These are phyloP conservation scores for Clitarchus hookeri DNA, from an alignment of 2,888 invertebrate species.

Conservation along the genomic window DNA sequence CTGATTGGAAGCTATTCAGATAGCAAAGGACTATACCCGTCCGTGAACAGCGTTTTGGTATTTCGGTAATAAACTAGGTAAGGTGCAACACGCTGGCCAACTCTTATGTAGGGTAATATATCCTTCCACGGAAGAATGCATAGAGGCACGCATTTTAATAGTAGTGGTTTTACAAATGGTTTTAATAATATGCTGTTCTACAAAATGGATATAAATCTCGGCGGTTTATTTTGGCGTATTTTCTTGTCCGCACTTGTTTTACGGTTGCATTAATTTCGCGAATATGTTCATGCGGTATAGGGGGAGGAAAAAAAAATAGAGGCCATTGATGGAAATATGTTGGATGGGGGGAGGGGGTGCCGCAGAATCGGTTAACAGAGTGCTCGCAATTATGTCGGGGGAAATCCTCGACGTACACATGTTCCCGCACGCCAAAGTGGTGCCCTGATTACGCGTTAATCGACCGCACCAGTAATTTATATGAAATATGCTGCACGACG, in stretches of 20 bases:
- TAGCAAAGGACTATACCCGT: no score
- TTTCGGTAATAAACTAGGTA: no score
- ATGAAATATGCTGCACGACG: neutral
- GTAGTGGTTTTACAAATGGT: no score
- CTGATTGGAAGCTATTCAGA: no score
- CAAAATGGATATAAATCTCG: no score
- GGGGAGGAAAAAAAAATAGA: neutral
- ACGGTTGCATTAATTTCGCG: neutral
- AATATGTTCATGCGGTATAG: neutral
- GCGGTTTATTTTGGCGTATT: no score
- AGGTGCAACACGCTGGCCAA: no score
- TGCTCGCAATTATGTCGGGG: neutral
- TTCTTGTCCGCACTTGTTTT: neutral
- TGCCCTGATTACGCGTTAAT: slow-evolving; percentile 5
- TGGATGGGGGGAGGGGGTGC: neutral
- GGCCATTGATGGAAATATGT: neutral
- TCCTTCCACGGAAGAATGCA: no score
- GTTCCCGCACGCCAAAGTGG: neutral
- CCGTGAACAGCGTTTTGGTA: no score
- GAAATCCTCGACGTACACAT: neutral
- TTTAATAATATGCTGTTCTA: no score
- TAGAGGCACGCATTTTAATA: no score
- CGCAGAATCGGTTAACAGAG: neutral
- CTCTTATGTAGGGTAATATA: no score
- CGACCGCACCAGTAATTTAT: neutral